Conservation (phyloP, 2,113 vertebrate species). For the Anolis sagrei region DNA sequence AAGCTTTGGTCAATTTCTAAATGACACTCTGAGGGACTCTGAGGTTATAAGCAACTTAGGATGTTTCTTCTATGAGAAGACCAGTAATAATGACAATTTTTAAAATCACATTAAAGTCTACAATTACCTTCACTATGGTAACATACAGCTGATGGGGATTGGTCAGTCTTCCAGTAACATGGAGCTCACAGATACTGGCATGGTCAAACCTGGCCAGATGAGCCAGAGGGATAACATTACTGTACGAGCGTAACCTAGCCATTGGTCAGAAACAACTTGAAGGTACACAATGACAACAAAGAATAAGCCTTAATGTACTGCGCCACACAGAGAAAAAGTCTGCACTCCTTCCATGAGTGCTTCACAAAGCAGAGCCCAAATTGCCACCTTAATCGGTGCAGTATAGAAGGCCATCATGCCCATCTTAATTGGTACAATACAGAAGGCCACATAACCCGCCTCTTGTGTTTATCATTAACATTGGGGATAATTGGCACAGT, state of each 20-base stretch:
- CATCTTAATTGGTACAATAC: neutral
- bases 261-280: no score
- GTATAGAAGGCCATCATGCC: neutral
- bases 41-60: neutral
- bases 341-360: neutral
- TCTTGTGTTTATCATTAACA: constrained; percentile 1
- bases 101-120: neutral
- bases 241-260: neutral
- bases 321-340: neutral
- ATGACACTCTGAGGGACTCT: neutral
- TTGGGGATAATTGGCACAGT: constrained; percentile 2
- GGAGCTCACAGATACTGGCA: neutral
- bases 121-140: neutral
- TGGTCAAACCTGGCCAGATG: neutral
- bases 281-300: no score
- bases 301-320: neutral
- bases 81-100: neutral
- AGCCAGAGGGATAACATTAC: no score
- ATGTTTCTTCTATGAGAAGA: neutral
- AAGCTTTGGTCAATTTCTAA: neutral
- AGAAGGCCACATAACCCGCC: neutral
- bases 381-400: neutral
- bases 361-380: neutral
- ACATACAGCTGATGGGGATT: neutral
- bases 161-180: neutral